Conservation (phyloP, 2,113 vertebrate genomes). For the Phrynosoma platyrhinos region DNA sequence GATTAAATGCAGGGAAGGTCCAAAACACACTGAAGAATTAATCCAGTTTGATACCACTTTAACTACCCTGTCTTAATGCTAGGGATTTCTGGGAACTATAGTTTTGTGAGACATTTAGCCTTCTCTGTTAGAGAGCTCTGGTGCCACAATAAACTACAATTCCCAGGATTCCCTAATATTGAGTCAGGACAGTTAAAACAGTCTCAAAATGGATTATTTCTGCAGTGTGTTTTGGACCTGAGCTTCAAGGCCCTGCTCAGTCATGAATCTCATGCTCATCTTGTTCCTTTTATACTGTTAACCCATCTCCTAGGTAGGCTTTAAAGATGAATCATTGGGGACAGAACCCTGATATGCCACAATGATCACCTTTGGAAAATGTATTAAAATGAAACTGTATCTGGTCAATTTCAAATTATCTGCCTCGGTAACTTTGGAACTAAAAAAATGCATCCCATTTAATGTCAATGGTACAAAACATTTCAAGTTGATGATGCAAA, state of each 20-base stretch:
- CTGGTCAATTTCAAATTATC: neutral
- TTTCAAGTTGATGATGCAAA: neutral
- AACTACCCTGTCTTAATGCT: no score
- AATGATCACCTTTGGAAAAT: neutral
- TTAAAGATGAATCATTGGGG: neutral
- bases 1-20: neutral
- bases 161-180: no score
- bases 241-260: no score
- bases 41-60: no score
- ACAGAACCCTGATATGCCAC: neutral
- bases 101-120: no score
- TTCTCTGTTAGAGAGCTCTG: no score
- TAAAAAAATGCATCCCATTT: neutral
- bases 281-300: neutral
- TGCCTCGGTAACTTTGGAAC: constrained; percentile 8
- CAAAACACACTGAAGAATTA: neutral
- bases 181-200: no score
- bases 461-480: neutral
- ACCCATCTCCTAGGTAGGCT: neutral
- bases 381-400: neutral
- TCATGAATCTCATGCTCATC: no score
- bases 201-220: no score
- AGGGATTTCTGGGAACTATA: no score
- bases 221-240: no score
- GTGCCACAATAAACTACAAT: no score